Percentiles rank a stretch among this genome's conserved stretches.
Evolutionary conservation across 2,888 invertebrate genomes (phyloP).

Genomic region (Drosophila buzzatii): DNA sequence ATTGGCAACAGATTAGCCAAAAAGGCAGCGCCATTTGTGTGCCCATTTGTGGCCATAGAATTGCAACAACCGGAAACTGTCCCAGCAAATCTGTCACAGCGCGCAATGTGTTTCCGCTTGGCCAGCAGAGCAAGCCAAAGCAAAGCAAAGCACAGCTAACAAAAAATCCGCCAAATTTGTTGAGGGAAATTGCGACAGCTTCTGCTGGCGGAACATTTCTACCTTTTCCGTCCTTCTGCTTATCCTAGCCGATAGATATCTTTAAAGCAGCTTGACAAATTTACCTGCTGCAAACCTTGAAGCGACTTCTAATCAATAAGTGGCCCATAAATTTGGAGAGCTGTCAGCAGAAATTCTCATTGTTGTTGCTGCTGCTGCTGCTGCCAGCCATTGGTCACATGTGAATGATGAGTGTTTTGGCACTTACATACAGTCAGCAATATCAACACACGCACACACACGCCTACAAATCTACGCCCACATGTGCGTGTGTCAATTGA

Average conservation of each 20-base stretch:
- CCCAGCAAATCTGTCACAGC: constrained; percentile 41
- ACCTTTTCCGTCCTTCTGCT: constrained; percentile 1
- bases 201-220: background rate
- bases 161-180: constrained; percentile 38
- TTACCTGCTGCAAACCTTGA: constrained; percentile 29
- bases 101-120: constrained; percentile 69
- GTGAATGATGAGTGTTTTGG: constrained; percentile 54
- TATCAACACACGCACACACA: background rate
- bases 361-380: background rate
- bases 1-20: constrained; percentile 71
- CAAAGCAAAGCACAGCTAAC: background rate
- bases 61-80: constrained; percentile 72
- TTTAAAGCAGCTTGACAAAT: constrained; percentile 25
- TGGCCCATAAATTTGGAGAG: constrained; percentile 74
- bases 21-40: constrained; percentile 34
- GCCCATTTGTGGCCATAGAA: constrained; percentile 72
- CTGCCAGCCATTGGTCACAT: constrained; percentile 45
- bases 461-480: background rate
- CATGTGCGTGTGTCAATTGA: constrained; percentile 69
- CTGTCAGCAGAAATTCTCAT: constrained; percentile 64
- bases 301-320: constrained; percentile 68
- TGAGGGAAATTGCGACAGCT: constrained; percentile 13
- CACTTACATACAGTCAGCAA: constrained; percentile 16
- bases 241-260: constrained; percentile 48
- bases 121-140: constrained; percentile 35